Base-by-base conservation (phyloP, 2,113 vertebrate genomes). In the Hyaena hyaena region DNA sequence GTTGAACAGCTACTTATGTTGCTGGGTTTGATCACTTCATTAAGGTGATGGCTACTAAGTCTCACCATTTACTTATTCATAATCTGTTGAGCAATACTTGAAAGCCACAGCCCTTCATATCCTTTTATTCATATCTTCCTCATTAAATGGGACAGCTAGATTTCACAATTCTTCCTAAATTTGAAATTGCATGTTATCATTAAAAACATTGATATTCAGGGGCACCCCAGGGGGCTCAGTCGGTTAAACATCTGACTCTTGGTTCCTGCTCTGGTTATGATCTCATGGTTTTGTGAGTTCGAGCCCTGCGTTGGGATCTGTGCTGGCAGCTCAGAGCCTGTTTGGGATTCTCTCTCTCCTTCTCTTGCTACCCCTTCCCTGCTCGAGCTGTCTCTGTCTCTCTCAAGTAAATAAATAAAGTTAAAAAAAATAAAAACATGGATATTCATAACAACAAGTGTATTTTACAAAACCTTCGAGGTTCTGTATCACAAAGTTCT, bases 381-480 rank as follows among this genome's bases (percentile, higher is more conserved):
- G 8, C 58, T 23, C 6, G 21, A 2, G 58, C 58, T 61, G 58
- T 61, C 58, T 58, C 55, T 23, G 8, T 61, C 58, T 61, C 19
- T 61, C 58, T 61, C 58, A 61, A 61, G 21, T 23, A 21, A 58
- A 58, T 61, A 61, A 61, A 61, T 61, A 61, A 61, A 23, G 58
- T 61, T 61, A 7, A 21, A 58, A 58, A 58, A 58, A 58, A 21
- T 50, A 23, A 61, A 61, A 61, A 61, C n/a, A 11, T 28, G 35
- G 7, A 55, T 58, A 85, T 66, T 85, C 31, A 53, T 68, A 80
- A 69, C 43, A 68, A 68, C 53, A 90, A 65, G 8, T 58, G 14
- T 79, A 63, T 66, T 66, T 95, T 93, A 86, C 10, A 80, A 80
- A 88, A 85, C 33, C 43, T 95, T 53, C n/a, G 55, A 21, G 79